phyloP scores from a whole-genome alignment of 2,888 invertebrate species.

The Quadriops clusia region DNA sequence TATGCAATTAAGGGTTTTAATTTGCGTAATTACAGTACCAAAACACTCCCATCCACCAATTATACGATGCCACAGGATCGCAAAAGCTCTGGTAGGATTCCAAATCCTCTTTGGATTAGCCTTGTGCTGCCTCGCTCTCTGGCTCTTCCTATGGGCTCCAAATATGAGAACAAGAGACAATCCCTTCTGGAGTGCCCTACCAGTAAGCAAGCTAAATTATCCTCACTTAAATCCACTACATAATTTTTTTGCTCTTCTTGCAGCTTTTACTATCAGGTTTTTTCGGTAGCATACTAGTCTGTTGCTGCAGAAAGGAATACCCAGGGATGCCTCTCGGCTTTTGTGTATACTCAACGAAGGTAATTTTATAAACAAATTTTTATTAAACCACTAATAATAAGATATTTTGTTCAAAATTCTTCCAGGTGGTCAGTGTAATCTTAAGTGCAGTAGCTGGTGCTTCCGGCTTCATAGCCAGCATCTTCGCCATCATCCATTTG shows the following conservation, averaged over 20 bases:
- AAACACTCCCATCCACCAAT: constrained; percentile 40
- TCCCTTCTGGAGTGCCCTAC: constrained; percentile 53
- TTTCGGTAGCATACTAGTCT: constrained; percentile 33
- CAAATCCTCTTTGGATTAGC: constrained; percentile 44
- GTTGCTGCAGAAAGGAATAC: constrained; percentile 36
- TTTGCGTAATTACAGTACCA: constrained; percentile 32
- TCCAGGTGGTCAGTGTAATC: constrained; percentile 35
- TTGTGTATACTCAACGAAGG: constrained; percentile 34
- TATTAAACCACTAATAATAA: background rate
- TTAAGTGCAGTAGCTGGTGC: constrained; percentile 32
- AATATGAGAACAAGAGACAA: constrained; percentile 46
- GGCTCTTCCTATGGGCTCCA: constrained; percentile 49
- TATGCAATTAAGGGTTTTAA: constrained; percentile 8
- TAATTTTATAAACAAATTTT: constrained; percentile 21
- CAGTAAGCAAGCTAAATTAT: constrained; percentile 43
- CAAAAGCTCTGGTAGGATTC: constrained; percentile 37
- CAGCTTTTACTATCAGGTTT: constrained; percentile 35
- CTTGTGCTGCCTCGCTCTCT: constrained; percentile 43
- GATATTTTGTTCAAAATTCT: too few relatives aligned
- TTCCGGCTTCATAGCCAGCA: constrained; percentile 32
- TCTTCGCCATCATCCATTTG: constrained; percentile 35
- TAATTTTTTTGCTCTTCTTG: too few relatives aligned
- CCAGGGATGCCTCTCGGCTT: constrained; percentile 33
- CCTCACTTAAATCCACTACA: background rate
- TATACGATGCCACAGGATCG: constrained; percentile 38